Percentiles rank a stretch among this genome's conserved stretches.
Evolutionary conservation across 2,113 vertebrate genomes (phyloP).

Genomic region (Alectura lathami): DNA sequence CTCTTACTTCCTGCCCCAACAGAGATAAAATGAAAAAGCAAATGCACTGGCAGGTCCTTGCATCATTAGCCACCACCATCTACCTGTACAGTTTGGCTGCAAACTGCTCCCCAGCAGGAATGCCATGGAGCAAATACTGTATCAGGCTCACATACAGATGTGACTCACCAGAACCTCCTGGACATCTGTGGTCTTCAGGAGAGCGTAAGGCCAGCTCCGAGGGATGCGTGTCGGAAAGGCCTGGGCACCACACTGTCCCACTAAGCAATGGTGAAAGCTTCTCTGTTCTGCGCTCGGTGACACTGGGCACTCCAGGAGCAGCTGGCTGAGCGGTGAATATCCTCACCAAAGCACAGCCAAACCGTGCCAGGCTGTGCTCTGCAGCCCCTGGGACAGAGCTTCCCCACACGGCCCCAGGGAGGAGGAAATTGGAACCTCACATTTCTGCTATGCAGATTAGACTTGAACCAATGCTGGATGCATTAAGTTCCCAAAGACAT

Average conservation of each 20-base stretch:
- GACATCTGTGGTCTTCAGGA: neutral
- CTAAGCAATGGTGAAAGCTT: neutral
- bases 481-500: conserved; percentile 32
- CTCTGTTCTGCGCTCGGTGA: neutral
- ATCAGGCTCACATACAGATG: neutral
- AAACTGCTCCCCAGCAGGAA: neutral
- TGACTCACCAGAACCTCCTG: neutral
- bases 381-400: neutral
- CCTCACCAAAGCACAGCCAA: neutral
- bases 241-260: neutral
- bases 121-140: neutral
- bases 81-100: neutral
- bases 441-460: conserved; percentile 21
- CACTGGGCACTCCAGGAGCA: neutral
- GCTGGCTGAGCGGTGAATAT: neutral
- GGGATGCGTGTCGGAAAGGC: neutral
- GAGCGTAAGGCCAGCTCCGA: neutral
- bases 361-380: neutral
- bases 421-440: neutral
- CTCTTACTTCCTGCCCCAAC: neutral
- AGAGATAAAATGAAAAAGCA: neutral
- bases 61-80: neutral
- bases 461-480: conserved; percentile 25
- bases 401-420: neutral
- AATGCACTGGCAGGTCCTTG: neutral